A percentile compares a stretch with the other conserved stretches of the same genome.
These are phyloP conservation scores for Carduelis carduelis DNA, from an alignment of 2,797 vertebrate genomes.

Conservation along the genomic window DNA sequence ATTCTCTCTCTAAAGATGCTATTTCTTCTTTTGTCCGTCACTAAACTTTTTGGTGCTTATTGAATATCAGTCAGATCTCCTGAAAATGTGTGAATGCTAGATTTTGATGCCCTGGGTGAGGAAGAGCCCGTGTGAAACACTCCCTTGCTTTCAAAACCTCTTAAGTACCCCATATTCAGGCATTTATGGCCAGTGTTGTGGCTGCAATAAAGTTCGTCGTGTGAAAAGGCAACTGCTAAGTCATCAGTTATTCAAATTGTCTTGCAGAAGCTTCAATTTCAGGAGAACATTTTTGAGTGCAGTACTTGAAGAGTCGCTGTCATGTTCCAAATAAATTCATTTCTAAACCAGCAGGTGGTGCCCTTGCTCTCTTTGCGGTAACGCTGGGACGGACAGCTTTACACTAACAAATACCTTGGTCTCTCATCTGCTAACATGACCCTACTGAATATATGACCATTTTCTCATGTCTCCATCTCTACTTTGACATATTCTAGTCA, in stretches of 20 bases:
- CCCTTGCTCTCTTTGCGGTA: constrained; percentile 21
- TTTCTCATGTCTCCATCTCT: background rate
- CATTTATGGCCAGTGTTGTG: background rate
- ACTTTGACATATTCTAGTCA: background rate
- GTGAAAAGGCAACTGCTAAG: background rate
- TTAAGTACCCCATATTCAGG: background rate
- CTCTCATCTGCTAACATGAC: background rate
- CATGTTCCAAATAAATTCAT: background rate
- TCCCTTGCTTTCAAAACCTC: background rate
- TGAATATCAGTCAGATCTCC: background rate
- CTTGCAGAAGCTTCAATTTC: background rate
- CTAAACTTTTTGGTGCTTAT: background rate
- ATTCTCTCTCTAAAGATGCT: background rate
- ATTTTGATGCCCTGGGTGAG: background rate
- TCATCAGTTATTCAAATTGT: background rate
- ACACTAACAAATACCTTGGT: background rate
- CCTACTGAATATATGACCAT: background rate
- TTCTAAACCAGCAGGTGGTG: constrained; percentile 54
- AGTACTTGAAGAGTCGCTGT: constrained; percentile 21
- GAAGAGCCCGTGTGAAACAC: background rate
- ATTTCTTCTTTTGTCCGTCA: background rate
- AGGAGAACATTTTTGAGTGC: background rate
- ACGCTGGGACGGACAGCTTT: background rate
- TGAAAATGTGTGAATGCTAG: background rate
- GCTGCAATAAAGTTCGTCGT: background rate